These are phyloP conservation scores for Spinus pinus DNA, from an alignment of 2,797 vertebrate species.

Conservation along the genomic window DNA sequence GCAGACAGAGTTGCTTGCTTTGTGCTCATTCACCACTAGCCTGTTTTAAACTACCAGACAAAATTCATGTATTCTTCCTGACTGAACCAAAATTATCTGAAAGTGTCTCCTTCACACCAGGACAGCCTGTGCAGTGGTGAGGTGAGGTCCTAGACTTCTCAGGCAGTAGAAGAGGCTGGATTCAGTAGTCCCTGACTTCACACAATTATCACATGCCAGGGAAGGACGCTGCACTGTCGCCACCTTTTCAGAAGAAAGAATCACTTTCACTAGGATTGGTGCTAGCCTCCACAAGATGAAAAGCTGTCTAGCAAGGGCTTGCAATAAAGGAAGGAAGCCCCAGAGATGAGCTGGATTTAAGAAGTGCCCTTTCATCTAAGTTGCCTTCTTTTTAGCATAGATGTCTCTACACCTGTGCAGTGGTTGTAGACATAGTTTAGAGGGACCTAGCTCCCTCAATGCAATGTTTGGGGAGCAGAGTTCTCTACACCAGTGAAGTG, in stretches of 20 bases:
- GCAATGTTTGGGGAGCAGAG: fast-evolving
- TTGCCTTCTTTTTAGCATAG: neutral
- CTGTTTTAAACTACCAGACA: neutral
- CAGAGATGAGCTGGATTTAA: neutral
- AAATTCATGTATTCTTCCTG: neutral
- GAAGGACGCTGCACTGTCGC: neutral
- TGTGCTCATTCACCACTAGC: neutral
- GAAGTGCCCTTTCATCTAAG: neutral
- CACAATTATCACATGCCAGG: fast-evolving
- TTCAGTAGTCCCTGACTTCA: neutral
- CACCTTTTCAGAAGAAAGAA: neutral
- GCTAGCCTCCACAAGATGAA: neutral
- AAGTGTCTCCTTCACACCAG: neutral
- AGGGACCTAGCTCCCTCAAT: neutral
- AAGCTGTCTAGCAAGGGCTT: neutral
- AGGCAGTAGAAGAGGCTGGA: neutral
- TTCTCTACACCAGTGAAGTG: neutral
- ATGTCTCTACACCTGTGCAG: neutral
- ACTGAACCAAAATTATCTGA: neutral
- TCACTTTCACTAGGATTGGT: neutral
- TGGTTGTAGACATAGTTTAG: neutral
- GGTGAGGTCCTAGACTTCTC: neutral
- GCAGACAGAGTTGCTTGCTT: neutral
- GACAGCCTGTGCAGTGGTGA: neutral
- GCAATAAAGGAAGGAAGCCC: neutral